These are phyloP conservation scores for Chrysochloris asiatica DNA, from an alignment of 2,113 vertebrate genomes.

Conservation along the genomic window DNA sequence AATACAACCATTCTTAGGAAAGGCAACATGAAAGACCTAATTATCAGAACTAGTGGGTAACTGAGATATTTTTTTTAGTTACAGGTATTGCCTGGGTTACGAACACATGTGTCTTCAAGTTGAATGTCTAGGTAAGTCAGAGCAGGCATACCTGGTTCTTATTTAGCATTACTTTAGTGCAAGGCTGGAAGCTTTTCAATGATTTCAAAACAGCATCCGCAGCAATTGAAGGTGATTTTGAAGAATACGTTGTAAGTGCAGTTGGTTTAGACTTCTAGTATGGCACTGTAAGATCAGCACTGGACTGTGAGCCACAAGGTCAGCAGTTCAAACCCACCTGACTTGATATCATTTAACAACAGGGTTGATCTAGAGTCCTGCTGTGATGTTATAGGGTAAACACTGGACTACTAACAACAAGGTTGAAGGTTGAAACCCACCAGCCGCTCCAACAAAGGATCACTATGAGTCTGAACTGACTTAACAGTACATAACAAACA, in stretches of 20 bases:
- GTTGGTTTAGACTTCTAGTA: too few relatives aligned
- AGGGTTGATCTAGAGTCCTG: too few relatives aligned
- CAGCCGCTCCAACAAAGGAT: too few relatives aligned
- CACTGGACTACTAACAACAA: too few relatives aligned
- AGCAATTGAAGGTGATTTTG: not conserved
- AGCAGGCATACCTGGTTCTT: not conserved
- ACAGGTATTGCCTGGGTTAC: not conserved
- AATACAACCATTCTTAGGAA: not conserved
- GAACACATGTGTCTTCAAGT: not conserved
- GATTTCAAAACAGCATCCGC: not conserved
- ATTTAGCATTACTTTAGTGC: not conserved
- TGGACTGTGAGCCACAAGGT: too few relatives aligned
- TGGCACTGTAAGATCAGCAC: too few relatives aligned
- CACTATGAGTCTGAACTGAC: too few relatives aligned
- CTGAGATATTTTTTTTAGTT: not conserved
- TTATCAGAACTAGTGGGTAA: not conserved
- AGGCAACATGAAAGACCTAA: not conserved
- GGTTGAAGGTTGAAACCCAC: too few relatives aligned
- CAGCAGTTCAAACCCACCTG: too few relatives aligned
- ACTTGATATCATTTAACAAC: too few relatives aligned
- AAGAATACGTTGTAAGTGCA: not conserved
- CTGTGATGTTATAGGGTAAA: too few relatives aligned
- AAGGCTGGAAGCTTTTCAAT: not conserved
- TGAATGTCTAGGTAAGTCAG: not conserved
- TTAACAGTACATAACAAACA: too few relatives aligned